Base-by-base conservation (phyloP, 2,797 vertebrate genomes). In the Lepus oiostolus region DNA sequence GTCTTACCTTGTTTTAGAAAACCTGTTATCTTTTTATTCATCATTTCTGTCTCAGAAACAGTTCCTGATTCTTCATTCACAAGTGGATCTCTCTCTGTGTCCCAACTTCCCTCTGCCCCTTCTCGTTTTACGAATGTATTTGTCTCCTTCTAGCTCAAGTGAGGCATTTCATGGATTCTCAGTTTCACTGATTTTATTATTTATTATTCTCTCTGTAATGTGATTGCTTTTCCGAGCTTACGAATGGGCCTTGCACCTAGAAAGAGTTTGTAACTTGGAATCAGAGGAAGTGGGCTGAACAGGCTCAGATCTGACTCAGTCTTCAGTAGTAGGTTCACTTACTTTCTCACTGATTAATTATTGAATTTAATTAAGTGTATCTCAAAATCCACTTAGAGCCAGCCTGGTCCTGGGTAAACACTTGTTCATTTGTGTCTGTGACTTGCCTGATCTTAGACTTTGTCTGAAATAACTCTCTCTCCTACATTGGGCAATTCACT, bases 71-170 rank as follows among this genome's bases (percentile, higher is more conserved):
- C 87, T 60, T 75, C 7, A 74, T 74, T 91, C 17, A 24, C 68
- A 24, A 87, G 47, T 14, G 14, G 3, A 63, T 13, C 19, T 0
- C 35, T 60, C 28, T 80, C 7, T 94, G 71, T 81, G 70, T 30
- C 5, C 30, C 24, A 76, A 17, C 16, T 82, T 90, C 24, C n/a
- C 22, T 65, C 16, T n/a, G 8, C 8, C 14, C 7, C 5, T n/a
- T 80, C 38, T 68, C 2, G 72, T 86, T 80, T 70, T 50, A 65
- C 65, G n/a, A 72, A 32, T 76, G 24, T 13, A 65, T 54, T 62
- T 96, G 35, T 88, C 28, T 92, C 62, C 81, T 93, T 52, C 65
- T 54, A 76, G 17, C 80, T 71, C 70, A 86, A 88, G 50, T 71
- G 62, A 82, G 71, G n/a, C 47, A 71, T 54, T 72, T 90, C 58